A percentile compares a stretch with the other conserved stretches of the same genome.
Conservation (phyloP, 2,113 vertebrate genomes). For the Toxostoma redivivum region DNA sequence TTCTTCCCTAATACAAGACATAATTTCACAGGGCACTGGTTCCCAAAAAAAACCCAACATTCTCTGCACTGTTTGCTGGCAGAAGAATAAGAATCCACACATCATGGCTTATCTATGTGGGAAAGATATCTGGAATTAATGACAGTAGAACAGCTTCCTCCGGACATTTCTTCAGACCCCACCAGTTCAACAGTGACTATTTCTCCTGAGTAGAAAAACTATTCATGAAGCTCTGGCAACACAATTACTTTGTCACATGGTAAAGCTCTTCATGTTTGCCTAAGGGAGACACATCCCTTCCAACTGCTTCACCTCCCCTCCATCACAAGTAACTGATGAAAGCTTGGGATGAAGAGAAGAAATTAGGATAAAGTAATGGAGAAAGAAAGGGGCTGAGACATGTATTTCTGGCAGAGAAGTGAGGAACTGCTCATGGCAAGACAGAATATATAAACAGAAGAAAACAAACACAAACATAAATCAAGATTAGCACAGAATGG, state of each 20-base stretch:
- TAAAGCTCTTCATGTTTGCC: background rate
- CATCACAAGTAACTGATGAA: slow-evolving; percentile 15
- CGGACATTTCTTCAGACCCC: background rate
- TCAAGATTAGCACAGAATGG: background rate
- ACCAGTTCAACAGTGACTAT: background rate
- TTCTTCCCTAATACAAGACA: background rate
- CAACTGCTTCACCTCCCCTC: background rate
- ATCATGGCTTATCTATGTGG: background rate
- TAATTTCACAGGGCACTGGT: background rate
- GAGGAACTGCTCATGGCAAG: background rate
- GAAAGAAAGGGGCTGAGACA: background rate
- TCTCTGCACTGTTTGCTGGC: background rate
- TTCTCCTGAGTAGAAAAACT: background rate
- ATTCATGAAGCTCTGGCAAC: background rate
- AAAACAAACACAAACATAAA: background rate
- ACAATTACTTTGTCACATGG: background rate
- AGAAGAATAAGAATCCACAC: background rate
- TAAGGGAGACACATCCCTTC: background rate
- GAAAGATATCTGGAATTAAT: background rate
- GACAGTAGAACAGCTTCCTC: background rate
- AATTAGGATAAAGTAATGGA: slow-evolving; percentile 7
- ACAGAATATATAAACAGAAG: slow-evolving; percentile 1
- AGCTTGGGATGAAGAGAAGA: background rate
- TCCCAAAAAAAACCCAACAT: fast-evolving
- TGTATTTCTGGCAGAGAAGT: slow-evolving; percentile 10